Conservation (phyloP, 2,797 vertebrate species). For the Semotilus atromaculatus region DNA sequence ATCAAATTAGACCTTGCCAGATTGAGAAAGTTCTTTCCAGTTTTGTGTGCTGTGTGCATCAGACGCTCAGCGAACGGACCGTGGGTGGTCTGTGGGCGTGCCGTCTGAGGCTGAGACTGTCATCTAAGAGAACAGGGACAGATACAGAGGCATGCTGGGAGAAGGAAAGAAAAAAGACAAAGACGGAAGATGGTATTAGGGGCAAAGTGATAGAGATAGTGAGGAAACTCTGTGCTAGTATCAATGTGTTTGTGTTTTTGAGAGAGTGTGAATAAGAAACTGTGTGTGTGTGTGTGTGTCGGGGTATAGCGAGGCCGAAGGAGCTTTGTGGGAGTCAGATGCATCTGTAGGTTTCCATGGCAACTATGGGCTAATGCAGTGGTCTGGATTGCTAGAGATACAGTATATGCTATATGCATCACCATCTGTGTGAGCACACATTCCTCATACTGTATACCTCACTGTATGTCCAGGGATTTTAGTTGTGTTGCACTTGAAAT, state of each 20-base stretch:
- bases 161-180: neutral
- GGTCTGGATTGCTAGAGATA: conserved; percentile 50
- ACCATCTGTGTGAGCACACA: conserved; percentile 51
- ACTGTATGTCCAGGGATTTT: conserved; percentile 44
- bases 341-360: conserved; percentile 62
- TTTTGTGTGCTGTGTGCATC: conserved; percentile 7
- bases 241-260: conserved; percentile 23
- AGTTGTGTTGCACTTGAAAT: conserved; percentile 29
- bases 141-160: neutral
- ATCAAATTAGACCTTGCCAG: neutral
- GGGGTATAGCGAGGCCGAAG: conserved; percentile 40
- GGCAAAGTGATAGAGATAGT: conserved; percentile 24
- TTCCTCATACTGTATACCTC: conserved; percentile 29
- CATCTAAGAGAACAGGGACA: conserved; percentile 24
- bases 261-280: conserved; percentile 4
- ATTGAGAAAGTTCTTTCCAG: conserved; percentile 13
- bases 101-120: conserved; percentile 14
- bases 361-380: conserved; percentile 59
- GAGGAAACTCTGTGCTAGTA: conserved; percentile 42
- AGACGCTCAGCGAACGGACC: neutral
- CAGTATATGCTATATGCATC: conserved; percentile 56
- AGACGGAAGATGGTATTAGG: conserved; percentile 30
- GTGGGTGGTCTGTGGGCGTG: conserved; percentile 25
- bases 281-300: conserved; percentile 57
- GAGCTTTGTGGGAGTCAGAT: conserved; percentile 60